Evolutionary conservation across 2,113 vertebrate genomes (phyloP).

Genomic region (Lepus europaeus): DNA sequence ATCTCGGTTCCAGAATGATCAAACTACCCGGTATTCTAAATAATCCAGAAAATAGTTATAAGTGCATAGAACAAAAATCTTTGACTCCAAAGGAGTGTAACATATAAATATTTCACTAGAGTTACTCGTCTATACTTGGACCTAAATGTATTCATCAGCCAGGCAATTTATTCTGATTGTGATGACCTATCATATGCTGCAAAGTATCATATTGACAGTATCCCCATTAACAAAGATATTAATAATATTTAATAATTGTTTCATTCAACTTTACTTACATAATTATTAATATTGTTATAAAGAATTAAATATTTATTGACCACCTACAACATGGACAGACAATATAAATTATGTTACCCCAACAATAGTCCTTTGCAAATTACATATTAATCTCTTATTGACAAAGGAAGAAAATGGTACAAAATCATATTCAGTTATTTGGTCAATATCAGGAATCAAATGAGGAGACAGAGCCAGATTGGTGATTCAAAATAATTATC

Average conservation of each 20-base stretch:
- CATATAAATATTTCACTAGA: conserved; percentile 44
- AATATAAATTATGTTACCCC: neutral
- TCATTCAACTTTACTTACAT: neutral
- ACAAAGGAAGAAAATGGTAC: neutral
- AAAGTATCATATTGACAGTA: neutral
- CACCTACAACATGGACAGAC: neutral
- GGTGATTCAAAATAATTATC: neutral
- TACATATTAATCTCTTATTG: neutral
- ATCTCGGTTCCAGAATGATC: conserved; percentile 28
- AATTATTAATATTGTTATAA: neutral
- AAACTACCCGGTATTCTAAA: conserved; percentile 9
- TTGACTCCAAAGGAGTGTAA: conserved; percentile 9
- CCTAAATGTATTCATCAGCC: conserved; percentile 15
- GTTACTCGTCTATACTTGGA: neutral
- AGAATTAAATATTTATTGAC: neutral
- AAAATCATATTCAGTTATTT: neutral
- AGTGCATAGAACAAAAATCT: neutral
- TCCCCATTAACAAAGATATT: neutral
- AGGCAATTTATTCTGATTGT: neutral
- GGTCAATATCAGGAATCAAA: neutral
- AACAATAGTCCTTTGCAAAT: neutral
- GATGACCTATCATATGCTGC: neutral
- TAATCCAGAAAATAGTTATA: conserved; percentile 56
- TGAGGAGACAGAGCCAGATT: neutral
- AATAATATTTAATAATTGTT: neutral